Evolutionary conservation across 2,113 vertebrate species (phyloP), one percentile per base, ranked within the genome.

Genomic region (Petaurus breviceps): DNA sequence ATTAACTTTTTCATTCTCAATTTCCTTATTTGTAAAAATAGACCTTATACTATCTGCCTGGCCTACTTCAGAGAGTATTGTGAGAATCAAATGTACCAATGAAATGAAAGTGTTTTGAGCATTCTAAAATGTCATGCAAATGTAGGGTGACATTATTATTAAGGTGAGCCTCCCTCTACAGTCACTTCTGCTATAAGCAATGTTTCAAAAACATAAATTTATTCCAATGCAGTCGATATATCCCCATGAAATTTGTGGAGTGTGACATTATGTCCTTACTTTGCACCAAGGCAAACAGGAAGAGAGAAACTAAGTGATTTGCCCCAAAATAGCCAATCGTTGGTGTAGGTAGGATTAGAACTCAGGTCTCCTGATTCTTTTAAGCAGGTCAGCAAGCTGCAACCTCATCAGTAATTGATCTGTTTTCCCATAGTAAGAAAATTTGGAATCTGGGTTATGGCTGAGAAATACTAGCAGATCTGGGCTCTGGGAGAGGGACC

Each of bases 201-300:
- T 84, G 68, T 8, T 84, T 84, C 68, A 84, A 43, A 61, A 84
- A 22, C n/a, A 43, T 19, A 84, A 22, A 43, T 84, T 23, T 43
- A 84, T 84, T 23, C 16, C 16, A 84, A 8, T 43, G 68, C n/a
- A 43, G 19, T 43, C 22, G 19, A 43, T 43, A 84, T 2, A 84
- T 84, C n/a, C 43, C 26, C 90, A 26, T 96, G 68, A 94, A 93
- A 93, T 31, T 77, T 8, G 61, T 3, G 26, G 47, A 95, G 24
- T 90, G 11, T 24, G 26, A 43, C 26, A 55, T 94, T 19, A 12
- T 11, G n/a, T 47, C 11, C 93, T 84, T 37, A 57, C 94, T 93
- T 92, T 68, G 46, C 14, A 95, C 61, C 61, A 89, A 28, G 68
- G 46, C 50, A 95, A 89, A 92, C 10, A 93, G 46, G n/a, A 0